Evolutionary conservation across 2,797 vertebrate species (phyloP), one percentile per base, ranked within the genome.

Genomic region (Peromyscus melanophrys): DNA sequence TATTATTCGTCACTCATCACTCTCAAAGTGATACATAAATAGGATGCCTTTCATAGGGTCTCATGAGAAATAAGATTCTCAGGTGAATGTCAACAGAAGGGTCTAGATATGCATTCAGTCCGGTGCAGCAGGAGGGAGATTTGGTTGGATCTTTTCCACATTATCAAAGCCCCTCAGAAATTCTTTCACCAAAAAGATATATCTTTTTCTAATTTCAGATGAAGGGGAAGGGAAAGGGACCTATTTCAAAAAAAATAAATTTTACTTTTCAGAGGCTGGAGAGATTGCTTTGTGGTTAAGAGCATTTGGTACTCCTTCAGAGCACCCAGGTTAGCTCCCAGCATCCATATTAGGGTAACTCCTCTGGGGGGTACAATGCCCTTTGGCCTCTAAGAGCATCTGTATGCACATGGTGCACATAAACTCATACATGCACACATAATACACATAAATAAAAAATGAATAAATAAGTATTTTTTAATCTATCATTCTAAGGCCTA

Each of bases 11-110:
- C 80, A 81, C 40, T 90, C 14, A 95, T n/a, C 40, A 63, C 46
- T 95, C 83, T 86, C 52, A 67, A 69, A 87, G 29, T 67, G 23
- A 63, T 82, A 55, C 17, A 43, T 16, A 83, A 82, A 76, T 16
- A 76, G 37, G 16, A 73, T 59, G 82, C 76, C 63, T 93, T 91
- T 92, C 49, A n/a, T 59, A 81, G 21, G 67, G 78, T 27, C 10
- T 67, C 69, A 27, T 49, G 83, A 61, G 77, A 94, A 80, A 83
- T 19, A 75, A 91, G 46, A 81, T 21, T 90, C 31, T 83, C 81
- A 1, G 4, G 6, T 65, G 25, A 92, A 63, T 73, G 31, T 40
- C 73, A 59, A 78, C 19, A 88, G 89, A 93, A 78, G 31, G 1
- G 4, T 43, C 19, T 34, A 84, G 86, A 73, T 73, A 67, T 37